These are phyloP conservation scores for Argya squamiceps DNA, from an alignment of 2,797 vertebrate genomes.

Conservation along the genomic window DNA sequence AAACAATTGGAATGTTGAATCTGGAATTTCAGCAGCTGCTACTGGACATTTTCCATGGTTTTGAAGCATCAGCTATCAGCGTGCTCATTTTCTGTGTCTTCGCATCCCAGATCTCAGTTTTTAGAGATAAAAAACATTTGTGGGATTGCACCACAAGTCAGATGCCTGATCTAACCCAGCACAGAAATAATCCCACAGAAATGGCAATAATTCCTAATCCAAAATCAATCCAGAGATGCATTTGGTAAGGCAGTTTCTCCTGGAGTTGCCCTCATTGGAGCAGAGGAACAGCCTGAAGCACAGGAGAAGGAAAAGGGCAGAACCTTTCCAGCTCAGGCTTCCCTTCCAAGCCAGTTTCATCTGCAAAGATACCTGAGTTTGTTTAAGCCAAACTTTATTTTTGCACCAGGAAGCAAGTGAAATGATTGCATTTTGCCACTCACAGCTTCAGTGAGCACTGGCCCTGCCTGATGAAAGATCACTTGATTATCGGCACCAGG, in stretches of 20 bases:
- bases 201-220: neutral
- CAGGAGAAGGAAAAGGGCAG: neutral
- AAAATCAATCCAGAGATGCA: neutral
- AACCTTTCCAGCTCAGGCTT: neutral
- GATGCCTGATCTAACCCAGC: neutral
- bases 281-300: neutral
- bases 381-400: neutral
- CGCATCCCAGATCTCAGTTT: neutral
- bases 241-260: neutral
- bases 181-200: neutral
- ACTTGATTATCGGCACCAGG: neutral
- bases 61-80: neutral
- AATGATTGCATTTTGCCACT: neutral
- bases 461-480: neutral
- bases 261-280: neutral
- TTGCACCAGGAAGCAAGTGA: neutral
- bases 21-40: constrained; percentile 62
- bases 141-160: neutral
- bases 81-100: neutral
- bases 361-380: neutral
- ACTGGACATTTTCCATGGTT: constrained; percentile 13
- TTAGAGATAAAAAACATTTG: neutral
- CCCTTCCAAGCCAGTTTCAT: neutral
- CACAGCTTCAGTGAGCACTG: neutral
- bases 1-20: constrained; percentile 33